phyloP scores from a whole-genome alignment of 2,888 invertebrate species.

The Chalcosyrphus nemorum region DNA sequence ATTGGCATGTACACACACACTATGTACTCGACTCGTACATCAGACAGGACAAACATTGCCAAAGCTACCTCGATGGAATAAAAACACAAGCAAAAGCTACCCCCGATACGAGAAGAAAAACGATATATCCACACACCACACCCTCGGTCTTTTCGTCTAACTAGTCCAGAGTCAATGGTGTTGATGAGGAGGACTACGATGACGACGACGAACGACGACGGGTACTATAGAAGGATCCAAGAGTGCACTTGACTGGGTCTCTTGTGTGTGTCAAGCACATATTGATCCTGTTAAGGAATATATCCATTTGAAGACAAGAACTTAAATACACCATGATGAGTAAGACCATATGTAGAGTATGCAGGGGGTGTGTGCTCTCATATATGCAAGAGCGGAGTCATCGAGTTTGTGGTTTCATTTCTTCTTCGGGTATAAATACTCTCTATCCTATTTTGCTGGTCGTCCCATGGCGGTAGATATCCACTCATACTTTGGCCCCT shows the following conservation, averaged over 20 bases:
- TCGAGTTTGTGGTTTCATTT: constrained; percentile 34
- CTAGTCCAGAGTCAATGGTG: constrained; percentile 52
- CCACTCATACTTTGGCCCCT: constrained; percentile 14
- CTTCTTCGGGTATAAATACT: background rate
- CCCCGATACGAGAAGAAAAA: constrained; percentile 13
- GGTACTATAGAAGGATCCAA: constrained; percentile 56
- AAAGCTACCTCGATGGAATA: constrained; percentile 33
- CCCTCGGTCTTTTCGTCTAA: constrained; percentile 15
- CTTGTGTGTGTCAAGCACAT: constrained; percentile 71
- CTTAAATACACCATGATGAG: constrained; percentile 56
- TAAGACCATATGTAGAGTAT: background rate
- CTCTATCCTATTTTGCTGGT: background rate
- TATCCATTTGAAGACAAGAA: constrained; percentile 66
- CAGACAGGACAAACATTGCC: constrained; percentile 53
- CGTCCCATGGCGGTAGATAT: constrained; percentile 9
- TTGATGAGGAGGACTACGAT: too few species aligned
- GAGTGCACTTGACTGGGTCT: constrained; percentile 67
- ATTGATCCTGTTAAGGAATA: constrained; percentile 69
- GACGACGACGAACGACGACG: too few species aligned
- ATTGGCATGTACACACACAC: constrained; percentile 7
- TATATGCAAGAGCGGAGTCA: constrained; percentile 6
- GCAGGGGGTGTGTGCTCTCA: background rate
- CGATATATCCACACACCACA: constrained; percentile 14
- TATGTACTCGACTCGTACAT: constrained; percentile 18
- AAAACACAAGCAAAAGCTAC: background rate